phyloP scores from a whole-genome alignment of 2,797 vertebrate species.

The Pteronotus mesoamericanus region DNA sequence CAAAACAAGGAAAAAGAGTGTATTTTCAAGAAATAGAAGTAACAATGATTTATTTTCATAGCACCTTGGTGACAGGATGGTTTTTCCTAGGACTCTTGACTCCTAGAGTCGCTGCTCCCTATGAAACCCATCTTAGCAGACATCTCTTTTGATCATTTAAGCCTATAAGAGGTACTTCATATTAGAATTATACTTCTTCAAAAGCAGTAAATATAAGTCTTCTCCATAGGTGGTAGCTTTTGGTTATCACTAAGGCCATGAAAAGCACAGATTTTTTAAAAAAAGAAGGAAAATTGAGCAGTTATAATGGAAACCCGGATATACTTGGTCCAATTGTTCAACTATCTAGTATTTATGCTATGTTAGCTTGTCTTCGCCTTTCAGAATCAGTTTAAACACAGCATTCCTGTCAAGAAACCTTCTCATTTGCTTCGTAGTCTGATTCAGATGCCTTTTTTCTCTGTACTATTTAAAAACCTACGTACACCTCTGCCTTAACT shows the following conservation, averaged over 20 bases:
- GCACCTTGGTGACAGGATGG: neutral
- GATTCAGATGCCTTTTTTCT: neutral
- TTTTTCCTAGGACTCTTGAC: neutral
- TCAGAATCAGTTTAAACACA: constrained; percentile 4
- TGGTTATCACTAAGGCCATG: neutral
- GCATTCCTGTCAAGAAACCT: neutral
- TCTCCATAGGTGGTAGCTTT: neutral
- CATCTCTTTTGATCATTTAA: constrained; percentile 48
- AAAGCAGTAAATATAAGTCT: constrained; percentile 34
- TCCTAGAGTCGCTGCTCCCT: neutral
- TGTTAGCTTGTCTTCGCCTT: neutral
- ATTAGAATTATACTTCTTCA: constrained; percentile 46
- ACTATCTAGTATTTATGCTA: neutral
- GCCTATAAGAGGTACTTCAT: constrained; percentile 49
- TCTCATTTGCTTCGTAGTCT: neutral
- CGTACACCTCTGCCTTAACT: neutral
- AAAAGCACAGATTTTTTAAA: neutral
- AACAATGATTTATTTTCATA: neutral
- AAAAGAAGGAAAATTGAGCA: neutral
- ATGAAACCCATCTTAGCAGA: constrained; percentile 24
- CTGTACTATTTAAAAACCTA: neutral
- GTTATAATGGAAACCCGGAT: neutral
- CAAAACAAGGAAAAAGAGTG: neutral
- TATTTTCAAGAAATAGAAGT: neutral
- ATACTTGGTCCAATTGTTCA: neutral